Conservation (phyloP, 2,113 vertebrate species). For the Xenus cinereus region DNA sequence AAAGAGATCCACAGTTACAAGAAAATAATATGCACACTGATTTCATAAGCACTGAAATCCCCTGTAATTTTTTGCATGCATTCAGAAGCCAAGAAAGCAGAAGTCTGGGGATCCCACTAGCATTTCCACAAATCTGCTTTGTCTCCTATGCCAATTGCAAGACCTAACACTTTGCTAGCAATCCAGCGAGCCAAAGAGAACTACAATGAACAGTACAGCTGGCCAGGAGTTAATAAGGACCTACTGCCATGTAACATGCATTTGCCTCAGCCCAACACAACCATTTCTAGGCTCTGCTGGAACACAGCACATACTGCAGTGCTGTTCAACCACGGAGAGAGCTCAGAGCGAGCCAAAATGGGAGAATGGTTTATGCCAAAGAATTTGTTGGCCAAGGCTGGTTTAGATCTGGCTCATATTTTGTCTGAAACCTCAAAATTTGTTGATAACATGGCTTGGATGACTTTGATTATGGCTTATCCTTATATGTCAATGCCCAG, state of each 20-base stretch:
- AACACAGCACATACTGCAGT: not conserved
- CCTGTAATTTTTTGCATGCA: not conserved
- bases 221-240: not conserved
- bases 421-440: not conserved
- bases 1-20: not conserved
- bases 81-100: not conserved
- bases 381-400: not conserved
- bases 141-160: not conserved
- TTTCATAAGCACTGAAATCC: constrained; percentile 28
- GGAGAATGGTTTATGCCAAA: not conserved
- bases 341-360: not conserved
- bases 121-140: not conserved
- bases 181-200: not conserved
- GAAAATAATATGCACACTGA: not conserved
- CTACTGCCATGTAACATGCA: not conserved
- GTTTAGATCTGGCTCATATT: not conserved
- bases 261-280: not conserved
- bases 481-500: not conserved
- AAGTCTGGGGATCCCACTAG: not conserved
- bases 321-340: not conserved
- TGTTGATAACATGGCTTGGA: not conserved
- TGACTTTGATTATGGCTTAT: not conserved
- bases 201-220: not conserved
- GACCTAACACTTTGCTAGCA: not conserved
- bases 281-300: not conserved